Percentiles rank a stretch among this genome's conserved stretches.
phyloP scores from a whole-genome alignment of 2,113 vertebrate genomes.

The Parus major region DNA sequence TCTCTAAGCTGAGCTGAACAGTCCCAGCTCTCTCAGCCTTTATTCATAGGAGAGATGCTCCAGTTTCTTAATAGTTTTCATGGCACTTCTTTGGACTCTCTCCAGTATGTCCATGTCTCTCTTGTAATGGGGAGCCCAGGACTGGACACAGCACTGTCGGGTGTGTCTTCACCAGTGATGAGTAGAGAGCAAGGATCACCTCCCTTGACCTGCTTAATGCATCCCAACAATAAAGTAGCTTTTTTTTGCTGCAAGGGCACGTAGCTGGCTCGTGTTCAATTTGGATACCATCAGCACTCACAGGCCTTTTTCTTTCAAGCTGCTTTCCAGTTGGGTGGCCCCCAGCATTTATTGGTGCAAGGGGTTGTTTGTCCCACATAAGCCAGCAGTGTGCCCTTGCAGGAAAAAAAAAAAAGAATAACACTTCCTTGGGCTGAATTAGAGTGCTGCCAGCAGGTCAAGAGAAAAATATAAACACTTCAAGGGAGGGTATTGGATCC shows the following conservation, averaged over 20 bases:
- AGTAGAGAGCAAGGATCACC: neutral
- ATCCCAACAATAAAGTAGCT: neutral
- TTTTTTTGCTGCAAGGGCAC: neutral
- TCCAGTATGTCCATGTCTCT: neutral
- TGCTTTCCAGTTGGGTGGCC: neutral
- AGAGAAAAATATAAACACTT: neutral
- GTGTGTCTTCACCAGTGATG: neutral
- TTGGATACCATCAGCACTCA: neutral
- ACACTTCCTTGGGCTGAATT: neutral
- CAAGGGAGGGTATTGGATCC: neutral
- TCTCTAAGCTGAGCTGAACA: neutral
- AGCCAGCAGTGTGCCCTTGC: neutral
- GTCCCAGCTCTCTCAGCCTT: neutral
- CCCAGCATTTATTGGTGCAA: neutral
- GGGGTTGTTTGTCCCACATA: rapidly evolving
- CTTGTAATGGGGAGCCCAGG: neutral
- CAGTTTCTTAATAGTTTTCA: neutral
- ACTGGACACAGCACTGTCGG: neutral
- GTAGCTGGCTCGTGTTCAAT: neutral
- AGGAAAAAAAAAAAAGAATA: neutral
- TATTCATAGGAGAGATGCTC: neutral
- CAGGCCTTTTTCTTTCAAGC: neutral
- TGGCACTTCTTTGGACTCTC: neutral
- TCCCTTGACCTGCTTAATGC: neutral
- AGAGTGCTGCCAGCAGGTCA: neutral